Base-by-base conservation (phyloP, 2,113 vertebrate species). In the Xerus inauris region DNA sequence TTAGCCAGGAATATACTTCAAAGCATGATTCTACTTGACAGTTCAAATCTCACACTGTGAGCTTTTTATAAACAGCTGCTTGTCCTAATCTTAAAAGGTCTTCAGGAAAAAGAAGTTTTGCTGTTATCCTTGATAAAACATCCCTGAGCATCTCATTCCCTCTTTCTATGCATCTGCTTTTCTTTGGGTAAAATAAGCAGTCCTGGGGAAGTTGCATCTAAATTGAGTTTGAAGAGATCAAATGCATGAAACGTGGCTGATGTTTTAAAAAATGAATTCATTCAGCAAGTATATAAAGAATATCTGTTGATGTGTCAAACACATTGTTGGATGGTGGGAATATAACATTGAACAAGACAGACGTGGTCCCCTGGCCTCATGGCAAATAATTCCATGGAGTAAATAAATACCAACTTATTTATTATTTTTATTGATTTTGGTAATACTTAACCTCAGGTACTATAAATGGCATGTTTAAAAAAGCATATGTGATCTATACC, bases 21-120 rank as follows among this genome's bases (percentile, higher is more conserved):
- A 95, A 96, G 77, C 82, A 51, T 30, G 12, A 57, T 88, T 47
- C 77, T 85, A 38, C 77, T 72, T 76, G 64, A 96, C 85, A 92
- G 87, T 92, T 96, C 84, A 65, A 47, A 57, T 84, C 90, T 97
- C 79, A 82, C 49, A 87, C 80, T n/a, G 40, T 72, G 81, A 69
- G 75, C 88, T 96, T 97, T 97, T 71, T 69, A 89, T 42, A 93
- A 96, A 80, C 91, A 96, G 87, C 35, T 80, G 88, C 89, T 94
- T 47, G n/a, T 84, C 42, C 82, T 94, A 73, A 67, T 89, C 82
- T 91, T 88, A 69, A 77, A 94, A 62, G 72, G 51, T 94, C 91
- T 84, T 81, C 28, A 79, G 82, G 77, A 91, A 76, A 90, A 89
- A 86, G 73, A 86, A 77, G 40, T 45, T 91, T 42, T 72, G 19